Conservation (phyloP, 2,888 invertebrate species). For the Carcina quercana region DNA sequence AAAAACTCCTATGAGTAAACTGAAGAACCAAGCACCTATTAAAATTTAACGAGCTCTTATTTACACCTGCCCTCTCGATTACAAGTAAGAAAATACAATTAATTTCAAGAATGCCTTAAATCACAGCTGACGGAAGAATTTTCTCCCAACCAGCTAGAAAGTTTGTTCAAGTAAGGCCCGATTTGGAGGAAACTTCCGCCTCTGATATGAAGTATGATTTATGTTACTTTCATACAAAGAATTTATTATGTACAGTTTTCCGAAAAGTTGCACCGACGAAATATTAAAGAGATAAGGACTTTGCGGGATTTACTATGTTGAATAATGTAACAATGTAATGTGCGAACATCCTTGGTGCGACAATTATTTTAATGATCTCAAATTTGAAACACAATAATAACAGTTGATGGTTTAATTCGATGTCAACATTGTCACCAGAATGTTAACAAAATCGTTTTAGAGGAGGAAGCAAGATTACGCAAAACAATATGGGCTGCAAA, state of each 20-base stretch:
- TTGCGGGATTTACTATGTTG: no score
- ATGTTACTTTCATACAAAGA: conserved; percentile 26
- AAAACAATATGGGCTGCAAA: conserved; percentile 27
- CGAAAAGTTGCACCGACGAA: conserved; percentile 17
- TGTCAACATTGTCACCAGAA: conserved; percentile 21
- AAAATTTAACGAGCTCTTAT: no score
- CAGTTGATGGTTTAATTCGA: conserved; percentile 1
- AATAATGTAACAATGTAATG: no score
- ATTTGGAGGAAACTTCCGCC: conserved; percentile 13
- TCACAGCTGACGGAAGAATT: conserved; percentile 1
- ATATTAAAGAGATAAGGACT: conserved; percentile 26
- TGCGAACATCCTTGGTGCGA: no score
- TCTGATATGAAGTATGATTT: conserved; percentile 25
- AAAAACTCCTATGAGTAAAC: no score
- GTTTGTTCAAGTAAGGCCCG: conserved; percentile 11
- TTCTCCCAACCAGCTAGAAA: conserved; percentile 8
- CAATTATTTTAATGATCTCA: no score
- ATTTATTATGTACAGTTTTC: conserved; percentile 23
- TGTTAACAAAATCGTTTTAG: conserved; percentile 24
- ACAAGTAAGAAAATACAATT: no score
- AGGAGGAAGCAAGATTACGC: conserved; percentile 27
- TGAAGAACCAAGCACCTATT: no score
- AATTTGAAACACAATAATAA: no score
- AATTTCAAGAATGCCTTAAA: no score
- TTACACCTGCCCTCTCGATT: no score